Base-by-base conservation (phyloP, 2,797 vertebrate genomes). In the Petrocephalus sullivani region DNA sequence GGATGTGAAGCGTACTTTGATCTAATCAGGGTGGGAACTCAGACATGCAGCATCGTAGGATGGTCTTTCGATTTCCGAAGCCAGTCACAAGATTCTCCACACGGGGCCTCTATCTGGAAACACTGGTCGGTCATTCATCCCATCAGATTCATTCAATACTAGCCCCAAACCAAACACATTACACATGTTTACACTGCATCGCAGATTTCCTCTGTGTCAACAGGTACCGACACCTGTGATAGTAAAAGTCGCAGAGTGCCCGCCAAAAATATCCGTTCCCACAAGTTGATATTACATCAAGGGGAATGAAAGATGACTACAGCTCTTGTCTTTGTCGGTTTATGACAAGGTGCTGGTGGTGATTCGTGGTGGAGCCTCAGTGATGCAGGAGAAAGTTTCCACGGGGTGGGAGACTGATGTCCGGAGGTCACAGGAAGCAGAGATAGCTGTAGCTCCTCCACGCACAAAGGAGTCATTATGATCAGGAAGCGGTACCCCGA, bases 221-320 rank as follows among this genome's bases (percentile, higher is more conserved):
- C 49, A 33, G 53, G 53, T 85, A 56, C 56, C n/a, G 56, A 57
- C 54, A 85, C 54, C 84, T 85, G 33, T 23, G 54, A 58, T 9
- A 33, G 28, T 56, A n/a, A 58, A 78, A 56, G 8, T 60, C 33
- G 12, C 84, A 10, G 53, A 37, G 54, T 54, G 53, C n/a, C 53
- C 12, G 54, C 53, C 84, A 58, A 53, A 83, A 46, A 84, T 84
- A 56, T 84, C 82, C 53, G 21, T 54, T 54, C 46, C 49, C 82
- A 84, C 49, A 56, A 84, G 49, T 54, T 85, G 14, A 58, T 60
- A 58, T 57, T 85, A 58, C 84, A 57, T 85, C 54, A 85, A 58
- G 21, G 7, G 53, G 84, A 58, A 54, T 53, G 84, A 60, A 12
- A 28, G 54, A 85, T 85, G 57, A 41, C 28, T 61, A 21, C 57